phyloP scores from a whole-genome alignment of 1,140 invertebrate species.

The Eueides isabella region DNA sequence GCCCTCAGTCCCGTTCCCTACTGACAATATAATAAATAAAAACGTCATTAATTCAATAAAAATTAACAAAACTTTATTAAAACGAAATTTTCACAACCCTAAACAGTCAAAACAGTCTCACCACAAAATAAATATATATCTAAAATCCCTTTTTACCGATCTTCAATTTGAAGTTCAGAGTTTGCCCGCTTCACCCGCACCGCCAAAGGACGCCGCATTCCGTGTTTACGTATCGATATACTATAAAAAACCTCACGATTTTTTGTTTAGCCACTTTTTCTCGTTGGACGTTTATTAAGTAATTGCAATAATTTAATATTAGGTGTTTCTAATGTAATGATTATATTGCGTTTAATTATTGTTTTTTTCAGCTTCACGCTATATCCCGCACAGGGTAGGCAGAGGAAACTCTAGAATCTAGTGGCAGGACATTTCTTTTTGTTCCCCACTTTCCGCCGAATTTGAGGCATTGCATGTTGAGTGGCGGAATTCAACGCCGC shows the following conservation, averaged over 20 bases:
- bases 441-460: too few relatives aligned
- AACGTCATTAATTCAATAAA: too few relatives aligned
- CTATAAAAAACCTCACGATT: constrained; percentile 5
- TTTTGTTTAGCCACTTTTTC: constrained; percentile 8
- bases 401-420: too few relatives aligned
- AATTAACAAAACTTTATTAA: too few relatives aligned
- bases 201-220: constrained; percentile 34
- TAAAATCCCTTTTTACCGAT: constrained; percentile 13
- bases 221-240: constrained; percentile 32
- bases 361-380: too few relatives aligned
- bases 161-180: neutral
- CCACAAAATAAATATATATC: constrained; percentile 11
- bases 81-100: neutral
- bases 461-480: too few relatives aligned
- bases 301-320: neutral
- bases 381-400: too few relatives aligned
- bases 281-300: neutral
- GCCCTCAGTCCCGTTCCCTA: neutral
- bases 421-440: too few relatives aligned
- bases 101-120: neutral
- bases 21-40: too few relatives aligned
- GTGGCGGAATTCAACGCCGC: too few relatives aligned
- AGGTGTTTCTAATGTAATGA: neutral
- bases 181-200: constrained; percentile 15
- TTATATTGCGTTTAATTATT: neutral